These are phyloP conservation scores for Athalia cordata DNA, from an alignment of 2,888 invertebrate species.

Conservation along the genomic window DNA sequence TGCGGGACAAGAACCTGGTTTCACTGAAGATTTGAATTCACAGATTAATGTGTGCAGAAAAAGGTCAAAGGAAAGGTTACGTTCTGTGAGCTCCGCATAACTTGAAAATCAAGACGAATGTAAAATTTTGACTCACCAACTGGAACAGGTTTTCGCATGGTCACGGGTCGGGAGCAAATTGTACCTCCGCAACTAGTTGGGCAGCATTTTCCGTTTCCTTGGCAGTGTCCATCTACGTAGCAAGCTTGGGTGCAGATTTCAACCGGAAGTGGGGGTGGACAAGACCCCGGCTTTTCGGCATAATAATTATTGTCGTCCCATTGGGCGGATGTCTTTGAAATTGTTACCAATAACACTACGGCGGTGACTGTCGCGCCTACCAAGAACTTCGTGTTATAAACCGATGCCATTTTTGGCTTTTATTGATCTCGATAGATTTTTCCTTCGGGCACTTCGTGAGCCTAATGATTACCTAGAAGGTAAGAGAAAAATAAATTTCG, in stretches of 20 bases:
- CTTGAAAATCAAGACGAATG: background rate
- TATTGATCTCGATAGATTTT: background rate
- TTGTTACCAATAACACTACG: slow-evolving; percentile 42
- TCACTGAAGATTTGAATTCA: slow-evolving; percentile 71
- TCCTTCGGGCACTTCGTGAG: too few relatives aligned
- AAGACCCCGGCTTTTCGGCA: slow-evolving; percentile 72
- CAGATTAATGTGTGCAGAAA: slow-evolving; percentile 11
- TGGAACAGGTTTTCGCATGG: slow-evolving; percentile 56
- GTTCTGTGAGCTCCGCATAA: background rate
- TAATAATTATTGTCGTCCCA: slow-evolving; percentile 38
- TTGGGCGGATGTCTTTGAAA: slow-evolving; percentile 29
- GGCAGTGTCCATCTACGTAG: slow-evolving; percentile 70
- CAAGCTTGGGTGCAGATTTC: slow-evolving; percentile 74
- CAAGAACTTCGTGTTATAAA: background rate
- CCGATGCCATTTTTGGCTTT: slow-evolving; percentile 17
- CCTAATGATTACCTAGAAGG: too few relatives aligned
- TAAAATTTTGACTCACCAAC: slow-evolving; percentile 51
- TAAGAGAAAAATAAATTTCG: too few relatives aligned
- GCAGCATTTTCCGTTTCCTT: slow-evolving; percentile 71
- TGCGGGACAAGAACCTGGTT: slow-evolving; percentile 75
- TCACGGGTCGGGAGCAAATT: slow-evolving; percentile 69
- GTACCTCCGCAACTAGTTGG: slow-evolving; percentile 70
- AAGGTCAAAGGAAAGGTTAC: background rate
- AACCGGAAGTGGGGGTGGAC: slow-evolving; percentile 76
- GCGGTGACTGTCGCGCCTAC: slow-evolving; percentile 10